Evolutionary conservation across 2,113 vertebrate genomes (phyloP), one percentile per base, ranked within the genome.

Genomic region (Calidris pugnax): DNA sequence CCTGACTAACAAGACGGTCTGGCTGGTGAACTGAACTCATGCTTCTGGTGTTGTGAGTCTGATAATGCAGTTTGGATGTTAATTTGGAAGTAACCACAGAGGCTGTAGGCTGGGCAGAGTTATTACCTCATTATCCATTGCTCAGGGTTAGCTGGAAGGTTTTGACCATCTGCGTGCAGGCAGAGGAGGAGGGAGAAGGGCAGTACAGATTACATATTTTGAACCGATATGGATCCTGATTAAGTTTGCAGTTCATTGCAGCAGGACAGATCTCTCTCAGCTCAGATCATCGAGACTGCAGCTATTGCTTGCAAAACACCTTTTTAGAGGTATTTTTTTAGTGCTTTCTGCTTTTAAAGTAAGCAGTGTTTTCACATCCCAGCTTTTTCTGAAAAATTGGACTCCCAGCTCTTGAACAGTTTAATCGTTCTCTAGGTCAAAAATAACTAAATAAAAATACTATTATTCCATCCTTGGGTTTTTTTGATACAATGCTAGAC

Each of bases 71-170:
- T 90, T 92, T 89, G 90, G 90, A 76, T 92, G 76, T 94, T 94
- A 86, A 92, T 93, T 82, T 85, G 75, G 59, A 85, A 69, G 85
- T 72, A 93, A 95, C 89, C 82, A 39, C 22, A 5, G 55, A 72
- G 56, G 74, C 85, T 87, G 83, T 74, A 43, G 92, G 66, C 51
- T 81, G 73, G 79, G 66, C 76, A 88, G 93, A 72, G 53, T 90
- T 97, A 95, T 87, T 88, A 74, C 90, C 90, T 95, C 90, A 79
- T 96, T 93, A 93, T 57, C 96, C 48, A 7, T 43, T 47, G 73
- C 94, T 82, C 67, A 66, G 92, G 82, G 90, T 96, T 83, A 93
- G 87, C 76, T 90, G 63, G 37, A 67, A 94, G 93, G 56, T 69
- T 92, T 85, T 85, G 78, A 66, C 88, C 73, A 50, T 90, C 93